A percentile compares a stretch with the other conserved stretches of the same genome.
Conservation (phyloP, 30 jellyfish, hydroid and myxozoan genomes). For the Hydra vulgaris region DNA sequence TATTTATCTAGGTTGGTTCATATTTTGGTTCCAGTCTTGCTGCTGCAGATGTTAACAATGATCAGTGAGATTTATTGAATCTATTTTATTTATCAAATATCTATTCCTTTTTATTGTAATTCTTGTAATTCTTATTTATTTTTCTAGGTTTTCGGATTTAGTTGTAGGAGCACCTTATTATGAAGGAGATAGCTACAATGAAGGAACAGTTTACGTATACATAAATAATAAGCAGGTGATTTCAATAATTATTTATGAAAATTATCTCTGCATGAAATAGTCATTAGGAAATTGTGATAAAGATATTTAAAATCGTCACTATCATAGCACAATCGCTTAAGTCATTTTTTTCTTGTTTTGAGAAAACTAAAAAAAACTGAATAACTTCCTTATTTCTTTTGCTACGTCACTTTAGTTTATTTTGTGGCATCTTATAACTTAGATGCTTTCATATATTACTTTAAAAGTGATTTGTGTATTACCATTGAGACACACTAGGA, state of each 20-base stretch:
- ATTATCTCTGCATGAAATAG: too few species aligned
- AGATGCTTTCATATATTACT: too few species aligned
- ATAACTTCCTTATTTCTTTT: too few species aligned
- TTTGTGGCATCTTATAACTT: too few species aligned
- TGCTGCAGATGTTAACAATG: constrained; percentile 63
- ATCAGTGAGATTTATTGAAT: constrained; percentile 31
- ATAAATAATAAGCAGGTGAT: constrained; percentile 45
- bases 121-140: not conserved
- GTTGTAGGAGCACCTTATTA: constrained; percentile 78
- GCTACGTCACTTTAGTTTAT: too few species aligned
- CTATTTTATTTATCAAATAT: not conserved
- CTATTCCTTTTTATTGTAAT: not conserved
- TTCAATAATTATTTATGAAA: not conserved
- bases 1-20: constrained; percentile 43
- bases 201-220: constrained; percentile 67
- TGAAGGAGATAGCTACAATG: constrained; percentile 23
- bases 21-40: constrained; percentile 64
- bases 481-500: too few species aligned
- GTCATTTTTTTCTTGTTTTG: too few species aligned
- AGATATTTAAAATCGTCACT: too few species aligned
- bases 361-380: too few species aligned
- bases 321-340: too few species aligned
- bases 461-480: too few species aligned
- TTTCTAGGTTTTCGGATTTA: constrained; percentile 48
- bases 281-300: too few species aligned